phyloP scores from a whole-genome alignment of 2,113 vertebrate species.

The Gila orcuttii region DNA sequence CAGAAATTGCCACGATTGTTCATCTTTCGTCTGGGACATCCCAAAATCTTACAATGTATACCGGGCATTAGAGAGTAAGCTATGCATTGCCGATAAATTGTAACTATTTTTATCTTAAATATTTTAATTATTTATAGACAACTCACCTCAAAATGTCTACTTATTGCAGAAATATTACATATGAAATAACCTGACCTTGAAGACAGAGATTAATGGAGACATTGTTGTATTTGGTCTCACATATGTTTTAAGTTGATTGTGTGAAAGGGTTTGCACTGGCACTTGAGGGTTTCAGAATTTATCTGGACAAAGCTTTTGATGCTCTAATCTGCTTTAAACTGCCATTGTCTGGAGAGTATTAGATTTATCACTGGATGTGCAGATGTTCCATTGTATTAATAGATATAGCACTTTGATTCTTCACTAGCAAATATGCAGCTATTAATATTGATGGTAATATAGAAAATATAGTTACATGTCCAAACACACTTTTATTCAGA shows the following conservation, averaged over 20 bases:
- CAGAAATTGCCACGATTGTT: too few relatives aligned
- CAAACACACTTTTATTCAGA: neutral
- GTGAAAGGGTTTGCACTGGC: constrained; percentile 52
- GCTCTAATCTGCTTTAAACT: constrained; percentile 62
- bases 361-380: constrained; percentile 50
- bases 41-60: too few relatives aligned
- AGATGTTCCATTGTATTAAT: constrained; percentile 57
- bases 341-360: constrained; percentile 54
- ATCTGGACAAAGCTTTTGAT: constrained; percentile 54
- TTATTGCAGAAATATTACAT: neutral
- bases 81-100: neutral
- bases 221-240: constrained; percentile 17
- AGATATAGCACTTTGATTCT: constrained; percentile 12
- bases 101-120: neutral
- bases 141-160: too few relatives aligned
- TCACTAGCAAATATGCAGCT: constrained; percentile 12
- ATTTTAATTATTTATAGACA: constrained; percentile 2
- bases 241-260: constrained; percentile 45
- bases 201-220: constrained; percentile 29
- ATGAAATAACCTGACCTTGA: constrained; percentile 6
- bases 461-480: neutral
- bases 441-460: neutral
- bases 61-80: neutral
- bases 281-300: constrained; percentile 40
- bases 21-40: too few relatives aligned